A percentile compares a stretch with the other conserved stretches of the same genome.
Conservation (phyloP, 2,113 vertebrate genomes). For the Mobula hypostoma region DNA sequence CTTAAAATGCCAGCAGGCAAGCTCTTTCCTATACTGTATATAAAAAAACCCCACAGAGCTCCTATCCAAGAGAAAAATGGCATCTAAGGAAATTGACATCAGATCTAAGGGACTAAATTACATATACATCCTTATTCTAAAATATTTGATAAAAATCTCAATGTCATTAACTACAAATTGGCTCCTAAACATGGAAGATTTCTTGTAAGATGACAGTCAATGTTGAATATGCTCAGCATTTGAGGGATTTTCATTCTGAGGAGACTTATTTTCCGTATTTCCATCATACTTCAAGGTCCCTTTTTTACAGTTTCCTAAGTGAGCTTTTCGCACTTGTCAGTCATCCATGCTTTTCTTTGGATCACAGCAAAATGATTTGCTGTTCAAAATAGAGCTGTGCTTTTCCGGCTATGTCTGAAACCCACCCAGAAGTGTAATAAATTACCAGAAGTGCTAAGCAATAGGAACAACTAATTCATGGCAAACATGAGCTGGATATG, state of each 20-base stretch:
- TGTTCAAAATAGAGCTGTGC: background rate
- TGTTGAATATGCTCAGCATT: background rate
- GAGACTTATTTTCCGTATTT: conserved; percentile 39
- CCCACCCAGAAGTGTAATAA: background rate
- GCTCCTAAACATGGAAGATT: conserved; percentile 45
- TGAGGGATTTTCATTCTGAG: background rate
- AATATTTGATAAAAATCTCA: background rate
- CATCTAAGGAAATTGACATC: background rate
- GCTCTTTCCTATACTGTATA: background rate
- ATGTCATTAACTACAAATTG: background rate
- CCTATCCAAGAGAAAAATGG: background rate
- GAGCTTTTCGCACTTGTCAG: background rate
- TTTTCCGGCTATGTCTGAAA: background rate
- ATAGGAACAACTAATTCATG: background rate
- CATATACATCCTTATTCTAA: background rate
- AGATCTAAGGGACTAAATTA: background rate
- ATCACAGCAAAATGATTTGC: background rate
- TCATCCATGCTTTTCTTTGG: background rate
- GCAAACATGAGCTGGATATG: background rate
- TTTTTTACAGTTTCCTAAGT: background rate
- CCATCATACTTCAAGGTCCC: background rate
- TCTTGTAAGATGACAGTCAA: conserved; percentile 34
- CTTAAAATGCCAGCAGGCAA: conserved; percentile 25
- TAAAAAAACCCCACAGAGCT: background rate
- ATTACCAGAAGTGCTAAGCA: background rate